Base-by-base conservation (phyloP, 2,888 invertebrate species). In the Megaustenia siamemsis region DNA sequence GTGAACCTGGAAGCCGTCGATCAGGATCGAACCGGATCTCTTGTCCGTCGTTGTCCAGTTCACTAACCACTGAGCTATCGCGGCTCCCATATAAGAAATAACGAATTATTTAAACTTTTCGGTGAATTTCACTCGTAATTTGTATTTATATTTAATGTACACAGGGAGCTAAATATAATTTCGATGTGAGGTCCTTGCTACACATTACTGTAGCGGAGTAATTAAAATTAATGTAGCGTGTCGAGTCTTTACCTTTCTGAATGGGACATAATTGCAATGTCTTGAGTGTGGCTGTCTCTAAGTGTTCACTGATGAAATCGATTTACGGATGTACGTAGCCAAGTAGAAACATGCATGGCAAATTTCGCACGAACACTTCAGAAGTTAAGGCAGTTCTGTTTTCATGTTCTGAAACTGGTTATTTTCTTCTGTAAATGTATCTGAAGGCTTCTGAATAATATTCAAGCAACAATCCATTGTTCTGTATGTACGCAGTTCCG, bases 161-260 rank as follows among this genome's bases (percentile, higher is more conserved):
- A 60, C n/a, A 60, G n/a, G 21, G n/a, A n/a, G 28, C 60, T 60
- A 60, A 60, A 60, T 60, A 60, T n/a, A 60, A n/a, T 28, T 60
- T 60, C 21, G n/a, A 60, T n/a, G 60, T 60, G 24, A 60, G 28
- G 28, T 53, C 28, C 3, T n/a, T 60, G 60, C 21, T 21, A 4
- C 4, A 10, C n/a, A 60, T 60, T 12, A 60, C 2, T 28, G 60
- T 60, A 4, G n/a, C 28, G n/a, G 60, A n/a, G n/a, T 28, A 28
- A 28, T 28, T 28, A 60, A n/a, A 28, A 24, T 60, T 60, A 60
- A 60, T 21, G 60, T 60, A 60, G 60, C 28, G n/a, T 60, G 60
- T 4, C 2, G 60, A 24, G n/a, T 2, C n/a, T n/a, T 60, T 12
- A 60, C 4, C 1, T 8, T 60, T 60, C n/a, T 60, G 60, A 60